Conservation (phyloP, 2,888 invertebrate species). For the Mayetiola destructor region DNA sequence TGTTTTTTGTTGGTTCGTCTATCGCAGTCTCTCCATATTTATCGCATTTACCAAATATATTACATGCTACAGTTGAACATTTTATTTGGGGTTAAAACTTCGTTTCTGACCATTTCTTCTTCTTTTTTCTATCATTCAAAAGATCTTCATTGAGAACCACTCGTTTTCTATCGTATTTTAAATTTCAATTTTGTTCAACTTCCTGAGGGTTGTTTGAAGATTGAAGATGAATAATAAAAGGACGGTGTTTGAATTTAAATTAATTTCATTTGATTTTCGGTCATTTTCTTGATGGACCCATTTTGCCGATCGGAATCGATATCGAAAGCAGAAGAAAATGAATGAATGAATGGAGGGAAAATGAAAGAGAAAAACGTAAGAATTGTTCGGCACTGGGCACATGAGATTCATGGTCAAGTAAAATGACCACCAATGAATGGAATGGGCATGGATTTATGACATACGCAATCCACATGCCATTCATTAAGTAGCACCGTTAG, state of each 20-base stretch:
- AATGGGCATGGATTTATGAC: not conserved
- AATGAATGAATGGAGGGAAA: not conserved
- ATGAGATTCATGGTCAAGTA: slow-evolving; percentile 1
- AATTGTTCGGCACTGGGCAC: not conserved
- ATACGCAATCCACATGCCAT: slow-evolving; percentile 2
- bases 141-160: not conserved
- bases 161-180: not conserved
- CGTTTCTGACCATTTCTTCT: not conserved
- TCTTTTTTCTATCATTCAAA: not conserved
- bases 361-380: not conserved
- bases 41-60: not conserved
- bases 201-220: slow-evolving; percentile 13
- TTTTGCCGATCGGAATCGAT: not conserved
- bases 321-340: not conserved
- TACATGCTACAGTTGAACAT: slow-evolving; percentile 7
- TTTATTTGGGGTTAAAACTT: not conserved
- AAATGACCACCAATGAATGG: not conserved
- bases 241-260: slow-evolving; percentile 13
- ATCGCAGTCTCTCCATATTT: not conserved
- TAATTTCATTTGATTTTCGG: slow-evolving; percentile 7
- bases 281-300: not conserved
- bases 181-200: slow-evolving; percentile 6
- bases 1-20: too few relatives aligned
- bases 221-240: slow-evolving; percentile 13
- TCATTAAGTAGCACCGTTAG: not conserved